Base-by-base conservation (phyloP, 2,888 invertebrate species). In the Candidula unifasciata region DNA sequence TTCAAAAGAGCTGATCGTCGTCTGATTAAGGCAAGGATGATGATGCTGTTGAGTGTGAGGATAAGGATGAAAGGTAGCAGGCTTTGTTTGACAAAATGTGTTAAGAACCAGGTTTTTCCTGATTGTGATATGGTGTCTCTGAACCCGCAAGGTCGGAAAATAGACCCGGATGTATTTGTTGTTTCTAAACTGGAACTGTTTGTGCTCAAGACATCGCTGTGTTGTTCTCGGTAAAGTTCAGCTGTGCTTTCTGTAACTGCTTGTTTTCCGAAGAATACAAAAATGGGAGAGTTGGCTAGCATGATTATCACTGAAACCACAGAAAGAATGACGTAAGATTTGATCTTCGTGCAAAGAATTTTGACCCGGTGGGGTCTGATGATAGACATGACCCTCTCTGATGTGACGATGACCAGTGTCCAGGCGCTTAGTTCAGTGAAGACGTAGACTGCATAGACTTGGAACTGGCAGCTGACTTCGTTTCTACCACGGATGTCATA, bases 391-490 rank as follows among this genome's bases (percentile, higher is more conserved):
- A 82, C 82, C 33, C 82, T 60, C 27, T 82, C 82, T 27, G 44
- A 60, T 6, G 82, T 82, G 6, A 82, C 76, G 18, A 82, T 76
- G 30, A 82, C 76, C 18, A 82, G 82, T 33, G 76, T 82, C 82
- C 82, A 82, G 44, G 82, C 82, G 33, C 82, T 82, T 44, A 82
- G 82, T 35, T 82, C 71, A 0, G 74, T 82, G 66, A 82, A 82
- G 16, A 82, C 33, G 52, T 82, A 82, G n/a, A 82, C 71, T 27
- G 66, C 66, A 24, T 71, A 82, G 21, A 82, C 76, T 18, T 82
- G 74, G 16, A 13, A 54, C 35, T 82, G 82, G 30, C 82, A 82
- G 44, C 64, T 64, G 27, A 74, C 18, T 21, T 74, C 52, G 24
- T 27, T 76, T n/a, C 27, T 71, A 2, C 74, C 76, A 27, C 82